Evolutionary conservation across 1,140 invertebrate species (phyloP).

Genomic region (Apis florea): DNA sequence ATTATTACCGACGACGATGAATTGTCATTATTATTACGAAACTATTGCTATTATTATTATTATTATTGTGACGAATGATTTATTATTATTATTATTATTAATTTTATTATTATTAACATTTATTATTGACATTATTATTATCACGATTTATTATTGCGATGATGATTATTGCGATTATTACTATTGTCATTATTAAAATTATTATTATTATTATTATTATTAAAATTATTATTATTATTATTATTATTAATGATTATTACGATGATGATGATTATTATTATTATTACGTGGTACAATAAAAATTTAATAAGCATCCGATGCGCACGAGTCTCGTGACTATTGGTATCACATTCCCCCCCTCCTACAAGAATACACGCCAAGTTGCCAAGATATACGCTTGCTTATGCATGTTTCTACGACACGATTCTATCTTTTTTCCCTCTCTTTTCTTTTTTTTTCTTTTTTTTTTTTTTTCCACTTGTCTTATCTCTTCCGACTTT

Average conservation of each 20-base stretch:
- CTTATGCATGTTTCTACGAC: too few relatives aligned
- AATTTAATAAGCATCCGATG: slow-evolving; percentile 76
- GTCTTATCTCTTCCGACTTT: slow-evolving; percentile 42
- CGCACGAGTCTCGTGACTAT: slow-evolving; percentile 57
- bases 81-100: slow-evolving; percentile 64
- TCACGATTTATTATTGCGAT: slow-evolving; percentile 66
- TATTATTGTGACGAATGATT: slow-evolving; percentile 57
- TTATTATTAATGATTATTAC: slow-evolving; percentile 72
- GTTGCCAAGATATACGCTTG: not conserved
- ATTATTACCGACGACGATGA: slow-evolving; percentile 72
- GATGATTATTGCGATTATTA: slow-evolving; percentile 61
- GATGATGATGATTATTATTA: slow-evolving; percentile 74
- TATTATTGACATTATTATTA: slow-evolving; percentile 68
- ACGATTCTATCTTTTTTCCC: too few relatives aligned
- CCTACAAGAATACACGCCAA: too few relatives aligned
- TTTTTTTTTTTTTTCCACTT: not conserved
- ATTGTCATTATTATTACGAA: slow-evolving; percentile 75
- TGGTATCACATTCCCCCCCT: not conserved
- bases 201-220: slow-evolving; percentile 71
- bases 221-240: slow-evolving; percentile 68
- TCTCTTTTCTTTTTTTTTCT: too few relatives aligned
- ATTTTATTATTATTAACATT: slow-evolving; percentile 69
- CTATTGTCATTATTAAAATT: slow-evolving; percentile 58
- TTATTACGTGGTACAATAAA: slow-evolving; percentile 80
- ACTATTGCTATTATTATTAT: slow-evolving; percentile 69